Conservation (phyloP, 1,140 invertebrate species). For the Dreissena rostriformis region DNA sequence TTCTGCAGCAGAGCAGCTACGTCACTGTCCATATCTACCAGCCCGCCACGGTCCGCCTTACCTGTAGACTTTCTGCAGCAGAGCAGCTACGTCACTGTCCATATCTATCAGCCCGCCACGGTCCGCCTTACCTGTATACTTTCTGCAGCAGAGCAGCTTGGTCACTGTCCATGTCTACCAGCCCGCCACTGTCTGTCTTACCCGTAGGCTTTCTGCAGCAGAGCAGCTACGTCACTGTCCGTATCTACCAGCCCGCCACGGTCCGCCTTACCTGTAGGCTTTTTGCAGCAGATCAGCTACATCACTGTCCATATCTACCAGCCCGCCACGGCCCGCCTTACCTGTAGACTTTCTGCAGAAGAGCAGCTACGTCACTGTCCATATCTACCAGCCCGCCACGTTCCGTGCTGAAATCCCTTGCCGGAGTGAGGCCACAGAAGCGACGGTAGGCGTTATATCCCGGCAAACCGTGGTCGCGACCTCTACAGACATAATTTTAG, state of each 20-base stretch:
- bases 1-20: slow-evolving; percentile 10
- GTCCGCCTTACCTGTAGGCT: slow-evolving; percentile 72
- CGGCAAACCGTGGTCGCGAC: slow-evolving; percentile 92
- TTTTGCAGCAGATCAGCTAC: slow-evolving; percentile 9
- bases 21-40: slow-evolving; percentile 28
- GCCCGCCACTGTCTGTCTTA: slow-evolving; percentile 74
- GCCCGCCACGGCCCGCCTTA: slow-evolving; percentile 71
- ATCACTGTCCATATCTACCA: slow-evolving; percentile 27
- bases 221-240: neutral
- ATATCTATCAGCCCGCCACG: slow-evolving; percentile 41
- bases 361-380: neutral
- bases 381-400: slow-evolving; percentile 42
- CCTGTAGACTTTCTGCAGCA: slow-evolving; percentile 15
- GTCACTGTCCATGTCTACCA: slow-evolving; percentile 27
- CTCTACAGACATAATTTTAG: slow-evolving; percentile 82
- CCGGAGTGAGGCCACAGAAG: slow-evolving; percentile 74
- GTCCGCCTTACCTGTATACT: slow-evolving; percentile 73
- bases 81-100: neutral
- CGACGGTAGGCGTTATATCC: slow-evolving; percentile 58
- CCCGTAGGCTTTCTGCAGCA: slow-evolving; percentile 13
- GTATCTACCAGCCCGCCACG: slow-evolving; percentile 41
- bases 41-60: slow-evolving; percentile 75
- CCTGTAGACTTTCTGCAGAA: slow-evolving; percentile 15
- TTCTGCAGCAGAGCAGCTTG: slow-evolving; percentile 7
- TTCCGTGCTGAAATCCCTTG: slow-evolving; percentile 83